Evolutionary conservation across 2,888 invertebrate genomes (phyloP), one percentile per base, ranked within the genome.

Genomic region (Drosophila paranaensis): DNA sequence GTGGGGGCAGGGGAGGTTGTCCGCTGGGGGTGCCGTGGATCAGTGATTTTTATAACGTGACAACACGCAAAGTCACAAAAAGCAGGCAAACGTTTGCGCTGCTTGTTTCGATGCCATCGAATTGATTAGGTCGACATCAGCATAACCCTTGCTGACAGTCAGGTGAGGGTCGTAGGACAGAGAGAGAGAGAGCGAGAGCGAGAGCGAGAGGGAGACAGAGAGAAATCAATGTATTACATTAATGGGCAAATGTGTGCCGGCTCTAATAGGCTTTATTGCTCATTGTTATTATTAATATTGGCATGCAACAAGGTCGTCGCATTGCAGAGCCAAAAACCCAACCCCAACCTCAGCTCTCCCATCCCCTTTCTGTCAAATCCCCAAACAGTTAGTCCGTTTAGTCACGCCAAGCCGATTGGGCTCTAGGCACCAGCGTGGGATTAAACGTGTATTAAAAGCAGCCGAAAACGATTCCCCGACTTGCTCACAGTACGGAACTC

Each of bases 31-130:
- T 77, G 75, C 75, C 77, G 72, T 74, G 89, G 81, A 83, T 91
- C 87, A 88, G 83, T 90, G 81, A 74, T 86, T 90, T 91, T 90
- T 90, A 91, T 92, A 92, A 92, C 93, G 92, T 93, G 93, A 92
- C 92, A 92, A 92, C 93, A 92, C 92, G 93, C 93, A 91, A 93
- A 90, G 82, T 85, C 78, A 73, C 75, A 79, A 81, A 60, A 57
- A 57, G 45, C 61, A 60, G 75, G 74, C 50, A 51, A 39, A 50
- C 74, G 60, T 46, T 70, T 82, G 61, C 66, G 6, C 50, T 62
- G 48, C 48, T 50, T 33, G 48, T 50, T 64, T 60, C 69, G 69
- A 77, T 77, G 73, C 78, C 80, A 67, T 55, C 69, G 77, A 66
- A 82, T 79, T 88, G 87, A 80, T 79, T 81, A 68, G 77, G 75